These are phyloP conservation scores for Rynchops niger DNA, from an alignment of 2,113 vertebrate species.

Conservation along the genomic window DNA sequence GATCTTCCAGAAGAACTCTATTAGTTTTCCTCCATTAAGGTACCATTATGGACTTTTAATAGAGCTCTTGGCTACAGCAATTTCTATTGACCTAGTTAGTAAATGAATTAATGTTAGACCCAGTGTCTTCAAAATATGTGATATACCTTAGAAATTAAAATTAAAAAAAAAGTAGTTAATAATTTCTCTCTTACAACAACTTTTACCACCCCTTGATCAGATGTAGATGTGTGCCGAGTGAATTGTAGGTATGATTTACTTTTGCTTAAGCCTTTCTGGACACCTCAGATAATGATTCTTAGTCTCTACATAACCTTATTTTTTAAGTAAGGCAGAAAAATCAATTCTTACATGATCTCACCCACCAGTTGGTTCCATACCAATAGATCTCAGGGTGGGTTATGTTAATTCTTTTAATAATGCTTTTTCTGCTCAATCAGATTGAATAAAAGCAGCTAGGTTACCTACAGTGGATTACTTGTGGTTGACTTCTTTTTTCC, in stretches of 20 bases:
- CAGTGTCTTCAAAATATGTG: constrained; percentile 41
- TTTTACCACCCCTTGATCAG: not conserved
- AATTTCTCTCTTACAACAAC: not conserved
- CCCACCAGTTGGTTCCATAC: not conserved
- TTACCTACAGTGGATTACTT: not conserved
- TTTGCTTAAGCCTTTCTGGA: not conserved
- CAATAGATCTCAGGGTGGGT: constrained; percentile 21
- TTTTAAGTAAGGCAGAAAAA: constrained; percentile 35
- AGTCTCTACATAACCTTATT: not conserved
- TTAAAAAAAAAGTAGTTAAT: not conserved
- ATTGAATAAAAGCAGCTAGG: not conserved
- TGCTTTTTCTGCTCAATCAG: constrained; percentile 28
- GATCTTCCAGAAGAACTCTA: constrained; percentile 73
- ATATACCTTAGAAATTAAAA: not conserved
- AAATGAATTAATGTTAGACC: constrained; percentile 69
- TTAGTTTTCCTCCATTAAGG: constrained; percentile 74
- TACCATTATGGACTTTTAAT: constrained; percentile 80
- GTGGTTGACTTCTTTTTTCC: not conserved
- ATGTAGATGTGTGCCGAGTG: not conserved
- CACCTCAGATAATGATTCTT: constrained; percentile 21
- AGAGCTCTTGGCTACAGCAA: constrained; percentile 66
- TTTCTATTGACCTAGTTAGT: constrained; percentile 78
- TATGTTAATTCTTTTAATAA: constrained; percentile 40
- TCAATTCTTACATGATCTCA: constrained; percentile 47
- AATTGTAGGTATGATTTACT: constrained; percentile 11